phyloP scores from a whole-genome alignment of 2,888 invertebrate species.

The Pachymerium ferrugineum region DNA sequence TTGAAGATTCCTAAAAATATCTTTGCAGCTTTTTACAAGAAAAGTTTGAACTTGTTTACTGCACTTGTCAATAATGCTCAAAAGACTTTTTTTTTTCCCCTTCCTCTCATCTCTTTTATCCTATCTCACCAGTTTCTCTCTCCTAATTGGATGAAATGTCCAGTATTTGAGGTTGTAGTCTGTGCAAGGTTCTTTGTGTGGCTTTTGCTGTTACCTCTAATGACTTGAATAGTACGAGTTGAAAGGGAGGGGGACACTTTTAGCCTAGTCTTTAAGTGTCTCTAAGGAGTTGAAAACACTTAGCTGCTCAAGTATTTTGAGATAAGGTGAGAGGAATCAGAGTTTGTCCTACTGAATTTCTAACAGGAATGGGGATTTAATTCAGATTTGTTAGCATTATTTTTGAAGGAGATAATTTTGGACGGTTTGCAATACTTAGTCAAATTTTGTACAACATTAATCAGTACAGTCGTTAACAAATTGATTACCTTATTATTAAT shows the following conservation, averaged over 20 bases:
- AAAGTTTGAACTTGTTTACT: neutral
- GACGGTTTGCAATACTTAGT: too few species aligned
- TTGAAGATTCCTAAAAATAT: too few species aligned
- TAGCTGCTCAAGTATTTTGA: neutral
- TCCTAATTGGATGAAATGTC: neutral
- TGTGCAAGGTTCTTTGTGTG: neutral
- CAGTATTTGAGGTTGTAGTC: neutral
- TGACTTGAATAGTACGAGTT: neutral
- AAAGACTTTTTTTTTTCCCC: neutral
- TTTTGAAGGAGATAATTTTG: too few species aligned
- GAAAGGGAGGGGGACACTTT: constrained; percentile 2
- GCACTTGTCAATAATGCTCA: neutral
- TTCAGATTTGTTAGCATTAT: too few species aligned
- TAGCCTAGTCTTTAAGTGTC: neutral
- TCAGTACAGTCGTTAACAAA: too few species aligned
- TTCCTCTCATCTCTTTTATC: neutral
- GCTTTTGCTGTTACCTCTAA: constrained; percentile 8
- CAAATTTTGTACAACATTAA: too few species aligned
- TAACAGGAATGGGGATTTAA: too few species aligned
- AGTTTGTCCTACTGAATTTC: too few species aligned
- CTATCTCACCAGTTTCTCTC: neutral
- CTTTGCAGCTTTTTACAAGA: too few species aligned
- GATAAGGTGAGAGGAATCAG: too few species aligned
- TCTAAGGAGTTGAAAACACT: neutral
- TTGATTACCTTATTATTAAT: neutral